phyloP scores from a whole-genome alignment of 2,797 vertebrate genomes.

The Hydrolagus colliei region DNA sequence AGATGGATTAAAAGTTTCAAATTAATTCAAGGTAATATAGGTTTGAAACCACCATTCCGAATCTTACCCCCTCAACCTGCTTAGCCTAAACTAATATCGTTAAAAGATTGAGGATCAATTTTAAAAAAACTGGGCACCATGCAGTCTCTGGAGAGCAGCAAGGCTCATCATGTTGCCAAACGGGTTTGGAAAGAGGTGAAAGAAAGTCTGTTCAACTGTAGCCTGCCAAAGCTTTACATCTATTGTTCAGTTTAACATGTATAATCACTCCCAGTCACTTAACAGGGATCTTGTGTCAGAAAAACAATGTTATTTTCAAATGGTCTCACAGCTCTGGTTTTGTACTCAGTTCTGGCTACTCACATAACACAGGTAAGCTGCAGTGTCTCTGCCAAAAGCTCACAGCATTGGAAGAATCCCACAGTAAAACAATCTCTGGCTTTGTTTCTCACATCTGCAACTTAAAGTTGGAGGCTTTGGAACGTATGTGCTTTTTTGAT shows the following conservation, averaged over 20 bases:
- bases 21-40: conserved; percentile 1
- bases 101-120: conserved; percentile 33
- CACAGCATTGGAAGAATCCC: conserved; percentile 63
- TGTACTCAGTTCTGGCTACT: conserved; percentile 57
- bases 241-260: conserved; percentile 55
- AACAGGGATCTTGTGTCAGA: conserved; percentile 60
- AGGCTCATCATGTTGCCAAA: conserved; percentile 41
- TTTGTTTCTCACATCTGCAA: conserved; percentile 73
- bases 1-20: too few relatives aligned
- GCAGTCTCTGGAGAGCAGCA: conserved; percentile 37
- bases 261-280: conserved; percentile 52
- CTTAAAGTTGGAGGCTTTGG: conserved; percentile 37
- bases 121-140: conserved; percentile 28
- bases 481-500: neutral
- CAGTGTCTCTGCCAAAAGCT: conserved; percentile 61
- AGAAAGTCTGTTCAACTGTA: conserved; percentile 37
- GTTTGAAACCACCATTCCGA: too few relatives aligned
- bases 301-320: conserved; percentile 60
- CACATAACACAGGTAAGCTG: conserved; percentile 71
- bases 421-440: conserved; percentile 66
- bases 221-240: conserved; percentile 48
- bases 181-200: conserved; percentile 43
- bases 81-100: conserved; percentile 3
- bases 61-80: neutral
- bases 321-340: conserved; percentile 61